Conservation (phyloP, 2,113 vertebrate species). For the Gorsachius goisagi region DNA sequence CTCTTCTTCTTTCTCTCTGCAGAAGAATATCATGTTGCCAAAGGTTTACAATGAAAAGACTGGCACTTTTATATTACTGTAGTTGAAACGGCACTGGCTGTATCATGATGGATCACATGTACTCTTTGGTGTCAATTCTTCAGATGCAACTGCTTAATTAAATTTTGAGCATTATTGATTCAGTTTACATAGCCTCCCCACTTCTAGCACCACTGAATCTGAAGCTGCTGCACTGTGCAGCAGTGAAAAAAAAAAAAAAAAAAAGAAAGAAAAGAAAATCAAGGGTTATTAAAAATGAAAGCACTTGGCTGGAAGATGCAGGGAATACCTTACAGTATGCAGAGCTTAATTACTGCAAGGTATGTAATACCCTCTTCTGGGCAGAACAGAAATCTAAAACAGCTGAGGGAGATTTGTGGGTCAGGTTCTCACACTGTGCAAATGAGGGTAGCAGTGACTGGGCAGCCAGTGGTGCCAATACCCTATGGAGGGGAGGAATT, state of each 20-base stretch:
- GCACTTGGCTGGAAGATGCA: background rate
- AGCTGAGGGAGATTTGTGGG: background rate
- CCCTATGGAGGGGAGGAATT: background rate
- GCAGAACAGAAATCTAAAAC: background rate
- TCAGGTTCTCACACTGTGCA: background rate
- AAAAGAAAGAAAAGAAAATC: background rate
- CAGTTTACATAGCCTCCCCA: background rate
- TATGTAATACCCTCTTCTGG: background rate
- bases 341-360: background rate
- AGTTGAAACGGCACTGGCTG: background rate
- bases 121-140: constrained; percentile 17
- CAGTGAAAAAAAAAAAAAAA: background rate
- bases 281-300: constrained; percentile 12
- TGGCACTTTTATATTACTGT: background rate
- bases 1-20: background rate
- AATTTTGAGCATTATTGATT: constrained; percentile 61
- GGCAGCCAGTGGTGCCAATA: background rate
- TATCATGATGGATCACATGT: constrained; percentile 19
- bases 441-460: background rate
- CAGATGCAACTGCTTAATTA: constrained; percentile 45
- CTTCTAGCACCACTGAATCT: background rate
- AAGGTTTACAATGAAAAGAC: background rate
- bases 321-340: background rate
- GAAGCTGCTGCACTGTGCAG: background rate
- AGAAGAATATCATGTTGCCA: constrained; percentile 13